Evolutionary conservation across 2,797 vertebrate genomes (phyloP), one percentile per base, ranked within the genome.

Genomic region (Zalophus californianus): DNA sequence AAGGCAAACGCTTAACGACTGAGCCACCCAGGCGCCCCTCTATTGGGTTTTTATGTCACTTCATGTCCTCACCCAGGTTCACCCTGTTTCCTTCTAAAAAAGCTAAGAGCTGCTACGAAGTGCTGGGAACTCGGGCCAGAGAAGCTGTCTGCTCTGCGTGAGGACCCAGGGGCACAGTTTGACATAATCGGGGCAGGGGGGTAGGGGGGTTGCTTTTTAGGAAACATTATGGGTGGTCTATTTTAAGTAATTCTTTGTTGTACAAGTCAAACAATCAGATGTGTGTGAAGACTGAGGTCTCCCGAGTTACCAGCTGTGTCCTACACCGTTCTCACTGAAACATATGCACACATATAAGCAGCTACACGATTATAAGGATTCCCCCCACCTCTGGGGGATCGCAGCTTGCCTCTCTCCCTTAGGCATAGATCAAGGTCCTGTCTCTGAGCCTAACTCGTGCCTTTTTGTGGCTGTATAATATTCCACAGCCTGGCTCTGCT

Each of bases 381-480:
- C 16, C 54, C 35, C 20, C 72, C 4, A 7, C 3, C 18, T 29
- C 32, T 2, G 25, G 25, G 80, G 25, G 27, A 16, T 3, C 35
- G 54, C 66, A 32, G 4, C 66, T n/a, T 29, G 21, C 8, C n/a
- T 12, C 54, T 44, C 58, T 56, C 48, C 29, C 41, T 62, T 15
- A 32, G 66, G 21, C 62, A 64, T 32, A 64, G 62, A 64, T 15
- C 29, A 32, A 32, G 62, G 14, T 62, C 62, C 62, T 64, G 21
- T 68, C 56, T 32, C 5, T 4, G 7, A 18, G 48, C 0, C 60
- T 68, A 27, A 35, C 60, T 2, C 0, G 27, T 21, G 52, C 64
- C 35, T 72, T 35, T 82, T 62, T 52, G 0, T 6, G n/a, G 75
- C 25, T 52, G 54, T 18, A 25, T 52, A 18, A 27, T n/a, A 72